Conservation (phyloP, 2,888 invertebrate genomes). For the Charanyca ferruginea region DNA sequence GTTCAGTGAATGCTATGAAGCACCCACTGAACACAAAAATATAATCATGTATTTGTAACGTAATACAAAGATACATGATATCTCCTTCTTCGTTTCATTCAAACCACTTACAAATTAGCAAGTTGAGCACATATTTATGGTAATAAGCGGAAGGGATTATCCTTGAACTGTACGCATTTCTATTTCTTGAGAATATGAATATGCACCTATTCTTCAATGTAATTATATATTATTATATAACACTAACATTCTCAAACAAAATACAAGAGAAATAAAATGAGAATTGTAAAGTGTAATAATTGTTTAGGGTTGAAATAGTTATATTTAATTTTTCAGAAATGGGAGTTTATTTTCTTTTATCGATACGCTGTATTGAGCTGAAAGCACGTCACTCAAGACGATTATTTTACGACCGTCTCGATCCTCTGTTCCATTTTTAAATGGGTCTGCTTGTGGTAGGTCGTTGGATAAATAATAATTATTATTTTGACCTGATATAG, state of each 20-base stretch:
- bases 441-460: slow-evolving; percentile 88
- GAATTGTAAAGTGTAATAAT: slow-evolving; percentile 17
- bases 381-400: slow-evolving; percentile 76
- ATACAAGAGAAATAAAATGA: slow-evolving; percentile 12
- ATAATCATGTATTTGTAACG: slow-evolving; percentile 32
- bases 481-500: slow-evolving; percentile 19
- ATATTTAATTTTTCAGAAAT: slow-evolving; percentile 5
- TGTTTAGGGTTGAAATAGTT: slow-evolving; percentile 11
- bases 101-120: slow-evolving; percentile 55
- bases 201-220: slow-evolving; percentile 15
- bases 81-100: slow-evolving; percentile 48
- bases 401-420: slow-evolving; percentile 87
- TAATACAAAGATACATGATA: slow-evolving; percentile 52
- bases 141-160: slow-evolving; percentile 11
- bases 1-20: too few relatives aligned
- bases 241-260: slow-evolving; percentile 19
- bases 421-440: slow-evolving; percentile 88
- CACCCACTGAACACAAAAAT: slow-evolving; percentile 17
- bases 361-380: slow-evolving; percentile 52
- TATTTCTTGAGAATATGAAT: slow-evolving; percentile 4
- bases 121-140: slow-evolving; percentile 54
- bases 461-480: slow-evolving; percentile 77
- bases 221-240: slow-evolving; percentile 14
- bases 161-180: slow-evolving; percentile 26
- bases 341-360: slow-evolving; percentile 45